Conservation (phyloP, 2,113 vertebrate species). For the Megaceryle maxima region DNA sequence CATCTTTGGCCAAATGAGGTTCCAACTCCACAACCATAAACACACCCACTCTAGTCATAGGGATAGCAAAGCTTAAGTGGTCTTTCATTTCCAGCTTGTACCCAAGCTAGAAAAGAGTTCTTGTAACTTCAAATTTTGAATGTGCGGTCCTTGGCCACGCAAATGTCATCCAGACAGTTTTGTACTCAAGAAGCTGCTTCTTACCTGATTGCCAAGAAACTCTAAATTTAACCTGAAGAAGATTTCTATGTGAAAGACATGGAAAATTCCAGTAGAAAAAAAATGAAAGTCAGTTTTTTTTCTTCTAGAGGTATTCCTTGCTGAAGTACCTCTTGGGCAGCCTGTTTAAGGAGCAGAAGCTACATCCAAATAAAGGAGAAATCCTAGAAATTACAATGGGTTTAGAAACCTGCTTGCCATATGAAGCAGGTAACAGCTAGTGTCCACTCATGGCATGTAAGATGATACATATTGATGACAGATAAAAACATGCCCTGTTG, state of each 20-base stretch:
- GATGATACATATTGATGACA: neutral
- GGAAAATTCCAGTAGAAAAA: neutral
- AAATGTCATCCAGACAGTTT: neutral
- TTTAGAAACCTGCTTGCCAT: neutral
- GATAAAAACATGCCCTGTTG: neutral
- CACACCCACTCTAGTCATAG: neutral
- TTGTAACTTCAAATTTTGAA: neutral
- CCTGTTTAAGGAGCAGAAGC: neutral
- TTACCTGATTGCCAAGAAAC: neutral
- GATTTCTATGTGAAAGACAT: neutral
- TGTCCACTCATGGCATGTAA: neutral
- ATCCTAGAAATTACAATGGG: neutral
- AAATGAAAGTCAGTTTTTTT: neutral
- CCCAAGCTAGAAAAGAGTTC: neutral
- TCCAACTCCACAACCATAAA: neutral
- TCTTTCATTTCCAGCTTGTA: neutral
- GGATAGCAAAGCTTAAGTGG: neutral
- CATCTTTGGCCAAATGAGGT: neutral
- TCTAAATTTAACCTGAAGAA: neutral
- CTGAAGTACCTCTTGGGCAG: neutral
- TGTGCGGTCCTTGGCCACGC: neutral
- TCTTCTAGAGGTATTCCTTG: neutral
- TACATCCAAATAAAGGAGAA: neutral
- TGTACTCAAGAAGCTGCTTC: neutral
- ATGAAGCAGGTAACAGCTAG: neutral